These are phyloP conservation scores for Petrocephalus schoutedeni DNA, from an alignment of 2,797 vertebrate genomes.

Conservation along the genomic window DNA sequence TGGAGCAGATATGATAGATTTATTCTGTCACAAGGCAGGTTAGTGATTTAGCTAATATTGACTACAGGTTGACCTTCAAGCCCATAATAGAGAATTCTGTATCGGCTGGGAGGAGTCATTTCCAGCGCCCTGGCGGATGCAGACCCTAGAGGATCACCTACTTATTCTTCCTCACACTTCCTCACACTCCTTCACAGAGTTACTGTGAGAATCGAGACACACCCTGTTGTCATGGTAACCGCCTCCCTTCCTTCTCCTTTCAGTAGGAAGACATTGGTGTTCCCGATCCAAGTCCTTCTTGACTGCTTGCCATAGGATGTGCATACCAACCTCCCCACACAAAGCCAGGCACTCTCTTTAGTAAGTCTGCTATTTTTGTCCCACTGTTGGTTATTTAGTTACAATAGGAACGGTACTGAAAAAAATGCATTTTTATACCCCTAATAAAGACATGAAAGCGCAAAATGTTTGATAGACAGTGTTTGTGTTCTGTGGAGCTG, in stretches of 20 bases:
- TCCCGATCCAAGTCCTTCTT: background rate
- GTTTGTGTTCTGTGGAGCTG: background rate
- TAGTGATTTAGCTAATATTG: background rate
- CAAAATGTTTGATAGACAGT: background rate
- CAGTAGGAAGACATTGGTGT: background rate
- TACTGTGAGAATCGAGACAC: background rate
- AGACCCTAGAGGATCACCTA: background rate
- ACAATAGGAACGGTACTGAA: background rate
- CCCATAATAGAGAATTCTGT: background rate
- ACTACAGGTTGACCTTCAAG: background rate
- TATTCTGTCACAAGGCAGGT: background rate
- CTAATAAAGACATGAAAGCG: background rate
- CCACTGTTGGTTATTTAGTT: background rate
- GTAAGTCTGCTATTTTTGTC: background rate
- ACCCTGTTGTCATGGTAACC: background rate
- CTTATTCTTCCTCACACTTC: background rate
- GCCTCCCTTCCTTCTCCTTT: background rate
- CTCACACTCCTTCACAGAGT: background rate
- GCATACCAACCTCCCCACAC: background rate
- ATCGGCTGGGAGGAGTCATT: background rate
- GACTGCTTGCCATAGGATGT: background rate
- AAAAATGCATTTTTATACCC: background rate
- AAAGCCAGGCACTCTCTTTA: background rate
- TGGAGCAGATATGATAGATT: background rate
- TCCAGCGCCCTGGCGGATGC: background rate